These are phyloP conservation scores for Microtus ochrogaster DNA, from an alignment of 2,113 vertebrate genomes.

Conservation along the genomic window DNA sequence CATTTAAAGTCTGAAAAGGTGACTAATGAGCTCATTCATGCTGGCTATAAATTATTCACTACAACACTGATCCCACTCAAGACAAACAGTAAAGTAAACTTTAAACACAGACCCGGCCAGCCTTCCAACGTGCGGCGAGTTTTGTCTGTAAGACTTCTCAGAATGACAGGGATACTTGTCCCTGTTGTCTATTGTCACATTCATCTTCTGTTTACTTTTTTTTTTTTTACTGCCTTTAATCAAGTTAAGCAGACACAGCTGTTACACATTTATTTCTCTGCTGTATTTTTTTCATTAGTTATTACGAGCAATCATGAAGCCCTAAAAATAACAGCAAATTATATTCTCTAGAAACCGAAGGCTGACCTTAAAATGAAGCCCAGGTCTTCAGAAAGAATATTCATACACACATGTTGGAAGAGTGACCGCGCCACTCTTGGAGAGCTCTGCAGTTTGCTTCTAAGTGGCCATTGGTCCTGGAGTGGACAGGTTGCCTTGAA, in stretches of 20 bases:
- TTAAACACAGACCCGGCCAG: constrained; percentile 83
- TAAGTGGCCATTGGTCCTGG: constrained; percentile 42
- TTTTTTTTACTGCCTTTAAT: constrained; percentile 78
- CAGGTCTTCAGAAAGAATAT: constrained; percentile 77
- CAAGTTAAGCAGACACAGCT: constrained; percentile 84
- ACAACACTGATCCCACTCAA: constrained; percentile 86
- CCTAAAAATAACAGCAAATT: constrained; percentile 85
- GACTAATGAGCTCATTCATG: constrained; percentile 91
- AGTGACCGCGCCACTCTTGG: constrained; percentile 19
- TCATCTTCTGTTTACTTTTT: constrained; percentile 68
- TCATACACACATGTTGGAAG: constrained; percentile 55
- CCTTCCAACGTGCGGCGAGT: constrained; percentile 52
- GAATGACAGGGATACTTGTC: constrained; percentile 56
- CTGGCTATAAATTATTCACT: constrained; percentile 90
- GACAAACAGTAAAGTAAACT: constrained; percentile 88
- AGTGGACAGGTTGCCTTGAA: constrained; percentile 19
- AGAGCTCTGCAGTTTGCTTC: constrained; percentile 23
- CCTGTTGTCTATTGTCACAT: constrained; percentile 73
- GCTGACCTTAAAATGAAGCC: constrained; percentile 84
- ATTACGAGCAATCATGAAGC: constrained; percentile 81
- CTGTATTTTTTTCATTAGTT: constrained; percentile 79
- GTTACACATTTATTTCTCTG: constrained; percentile 82
- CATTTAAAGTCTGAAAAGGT: constrained; percentile 91
- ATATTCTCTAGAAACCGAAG: constrained; percentile 85
- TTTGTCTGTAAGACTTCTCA: constrained; percentile 72